Percentiles rank a stretch among this genome's conserved stretches.
These are phyloP conservation scores for Cryptocephalus moraei DNA, from an alignment of 2,888 invertebrate species.

Conservation along the genomic window DNA sequence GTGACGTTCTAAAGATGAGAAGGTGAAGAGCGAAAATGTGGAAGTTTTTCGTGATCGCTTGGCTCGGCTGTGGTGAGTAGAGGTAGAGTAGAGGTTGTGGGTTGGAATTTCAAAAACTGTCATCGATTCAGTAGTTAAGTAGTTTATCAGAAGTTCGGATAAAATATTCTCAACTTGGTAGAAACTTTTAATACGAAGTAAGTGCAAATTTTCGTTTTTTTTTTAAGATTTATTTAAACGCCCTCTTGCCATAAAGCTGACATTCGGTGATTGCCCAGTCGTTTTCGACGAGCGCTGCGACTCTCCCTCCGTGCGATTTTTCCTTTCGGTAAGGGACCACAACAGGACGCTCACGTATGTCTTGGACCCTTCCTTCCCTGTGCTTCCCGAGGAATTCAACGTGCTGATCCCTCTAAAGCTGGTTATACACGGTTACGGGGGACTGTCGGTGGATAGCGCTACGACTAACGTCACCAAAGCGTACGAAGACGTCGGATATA, in stretches of 20 bases:
- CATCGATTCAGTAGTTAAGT: too few species aligned
- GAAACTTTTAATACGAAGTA: too few species aligned
- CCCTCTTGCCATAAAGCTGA: slow-evolving; percentile 3
- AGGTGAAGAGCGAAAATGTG: too few species aligned
- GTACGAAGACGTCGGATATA: slow-evolving; percentile 28
- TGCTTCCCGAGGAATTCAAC: slow-evolving; percentile 23
- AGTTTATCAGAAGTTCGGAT: too few species aligned
- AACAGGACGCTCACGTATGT: slow-evolving; percentile 14
- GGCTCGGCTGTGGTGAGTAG: too few species aligned
- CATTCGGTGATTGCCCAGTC: slow-evolving; percentile 26
- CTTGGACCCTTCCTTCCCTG: slow-evolving; percentile 27
- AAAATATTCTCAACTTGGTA: too few species aligned
- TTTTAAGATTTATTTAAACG: slow-evolving; percentile 2
- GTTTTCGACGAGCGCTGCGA: slow-evolving; percentile 35
- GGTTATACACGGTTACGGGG: slow-evolving; percentile 39
- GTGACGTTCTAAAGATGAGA: too few species aligned
- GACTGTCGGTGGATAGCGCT: slow-evolving; percentile 31
- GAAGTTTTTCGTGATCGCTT: too few species aligned
- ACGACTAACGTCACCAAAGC: slow-evolving; percentile 29
- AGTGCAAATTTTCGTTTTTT: neutral
- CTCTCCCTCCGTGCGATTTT: slow-evolving; percentile 29
- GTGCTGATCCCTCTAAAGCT: slow-evolving; percentile 27
- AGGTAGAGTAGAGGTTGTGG: too few species aligned
- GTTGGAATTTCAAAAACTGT: too few species aligned
- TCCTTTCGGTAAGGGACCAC: slow-evolving; percentile 22